Conservation (phyloP, 2,113 vertebrate genomes). For the Menura novaehollandiae region DNA sequence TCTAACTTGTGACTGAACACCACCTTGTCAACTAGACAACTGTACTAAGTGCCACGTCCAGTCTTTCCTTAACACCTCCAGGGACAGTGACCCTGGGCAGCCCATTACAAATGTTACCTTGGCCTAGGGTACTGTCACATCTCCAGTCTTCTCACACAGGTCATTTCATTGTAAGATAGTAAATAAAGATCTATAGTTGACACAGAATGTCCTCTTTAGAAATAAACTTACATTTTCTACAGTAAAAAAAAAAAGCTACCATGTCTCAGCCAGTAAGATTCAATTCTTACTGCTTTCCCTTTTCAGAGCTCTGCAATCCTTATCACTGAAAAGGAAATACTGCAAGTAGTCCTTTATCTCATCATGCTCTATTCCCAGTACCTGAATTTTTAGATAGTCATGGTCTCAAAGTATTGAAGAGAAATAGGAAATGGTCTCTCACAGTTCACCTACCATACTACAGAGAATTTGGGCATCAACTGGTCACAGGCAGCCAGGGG, state of each 20-base stretch:
- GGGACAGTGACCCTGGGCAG: not conserved
- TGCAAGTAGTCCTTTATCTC: not conserved
- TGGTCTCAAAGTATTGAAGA: not conserved
- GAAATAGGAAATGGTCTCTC: not conserved
- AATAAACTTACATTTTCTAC: not conserved
- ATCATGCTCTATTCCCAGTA: not conserved
- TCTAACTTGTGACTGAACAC: not conserved
- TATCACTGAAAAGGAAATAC: not conserved
- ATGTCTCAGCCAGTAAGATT: not conserved
- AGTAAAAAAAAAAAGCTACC: not conserved
- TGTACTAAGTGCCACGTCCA: accelerated
- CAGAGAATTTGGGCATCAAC: not conserved
- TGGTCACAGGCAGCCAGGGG: not conserved
- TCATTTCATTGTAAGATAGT: too few relatives aligned
- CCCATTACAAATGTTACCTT: not conserved
- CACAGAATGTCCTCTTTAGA: not conserved
- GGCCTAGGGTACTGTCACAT: not conserved
- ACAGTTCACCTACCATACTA: not conserved
- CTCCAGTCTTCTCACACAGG: not conserved
- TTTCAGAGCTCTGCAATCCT: not conserved
- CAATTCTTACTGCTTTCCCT: not conserved
- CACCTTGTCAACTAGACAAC: not conserved
- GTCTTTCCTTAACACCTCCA: not conserved
- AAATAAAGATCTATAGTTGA: not conserved
- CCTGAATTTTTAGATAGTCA: not conserved